phyloP scores from a whole-genome alignment of 1,140 invertebrate genomes.

The Drosophila tani region DNA sequence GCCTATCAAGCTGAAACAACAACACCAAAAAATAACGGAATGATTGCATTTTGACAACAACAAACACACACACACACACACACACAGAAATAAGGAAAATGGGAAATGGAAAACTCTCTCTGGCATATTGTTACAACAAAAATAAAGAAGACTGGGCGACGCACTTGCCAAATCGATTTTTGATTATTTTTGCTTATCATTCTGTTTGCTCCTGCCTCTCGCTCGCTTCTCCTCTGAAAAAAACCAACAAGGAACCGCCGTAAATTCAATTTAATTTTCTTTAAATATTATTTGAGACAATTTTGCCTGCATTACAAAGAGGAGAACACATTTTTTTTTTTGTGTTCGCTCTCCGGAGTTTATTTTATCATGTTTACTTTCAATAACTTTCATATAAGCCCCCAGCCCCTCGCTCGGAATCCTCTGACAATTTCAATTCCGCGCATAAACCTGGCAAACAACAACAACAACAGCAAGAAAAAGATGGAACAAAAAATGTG shows the following conservation, averaged over 20 bases:
- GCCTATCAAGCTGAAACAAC: conserved; percentile 65
- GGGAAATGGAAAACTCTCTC: conserved; percentile 40
- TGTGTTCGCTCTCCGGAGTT: conserved; percentile 28
- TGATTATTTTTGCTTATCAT: conserved; percentile 81
- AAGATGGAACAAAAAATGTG: not conserved
- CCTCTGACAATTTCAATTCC: conserved; percentile 47
- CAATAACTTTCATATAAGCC: conserved; percentile 66
- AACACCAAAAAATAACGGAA: conserved; percentile 54
- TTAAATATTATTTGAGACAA: conserved; percentile 83
- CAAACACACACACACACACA: conserved; percentile 35
- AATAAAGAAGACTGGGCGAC: conserved; percentile 17
- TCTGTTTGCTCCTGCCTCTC: conserved; percentile 38
- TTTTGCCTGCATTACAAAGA: conserved; percentile 69
- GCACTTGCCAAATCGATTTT: conserved; percentile 80
- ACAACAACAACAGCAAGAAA: conserved; percentile 8
- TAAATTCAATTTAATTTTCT: conserved; percentile 84
- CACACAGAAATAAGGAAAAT: conserved; percentile 28
- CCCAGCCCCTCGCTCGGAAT: not conserved
- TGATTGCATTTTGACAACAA: conserved; percentile 82
- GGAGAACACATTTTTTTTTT: conserved; percentile 61
- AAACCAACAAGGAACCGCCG: conserved; percentile 49
- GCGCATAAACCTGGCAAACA: conserved; percentile 61
- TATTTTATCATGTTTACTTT: conserved; percentile 81
- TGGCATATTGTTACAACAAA: conserved; percentile 73
- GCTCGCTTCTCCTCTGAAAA: not conserved